phyloP scores from a whole-genome alignment of 2,888 invertebrate species.

The Dorcus parallelipipedus region DNA sequence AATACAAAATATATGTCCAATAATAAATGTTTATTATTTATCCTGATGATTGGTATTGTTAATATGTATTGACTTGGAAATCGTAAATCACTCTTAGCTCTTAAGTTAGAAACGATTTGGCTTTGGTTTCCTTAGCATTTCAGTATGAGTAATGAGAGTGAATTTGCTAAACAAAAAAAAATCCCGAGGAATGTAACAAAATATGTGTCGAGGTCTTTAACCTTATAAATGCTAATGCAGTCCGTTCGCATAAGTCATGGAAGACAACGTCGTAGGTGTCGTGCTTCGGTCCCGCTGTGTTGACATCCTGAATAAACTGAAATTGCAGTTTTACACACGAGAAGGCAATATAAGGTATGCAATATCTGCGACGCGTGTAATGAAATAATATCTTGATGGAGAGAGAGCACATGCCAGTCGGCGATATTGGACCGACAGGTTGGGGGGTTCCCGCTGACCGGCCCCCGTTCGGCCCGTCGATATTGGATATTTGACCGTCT shows the following conservation, averaged over 20 bases:
- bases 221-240: slow-evolving; percentile 12
- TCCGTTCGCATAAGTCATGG: slow-evolving; percentile 18
- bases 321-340: slow-evolving; percentile 19
- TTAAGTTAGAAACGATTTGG: no score
- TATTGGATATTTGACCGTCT: slow-evolving; percentile 28
- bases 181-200: no score
- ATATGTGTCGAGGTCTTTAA: slow-evolving; percentile 12
- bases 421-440: slow-evolving; percentile 27
- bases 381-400: slow-evolving; percentile 28
- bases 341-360: slow-evolving; percentile 22
- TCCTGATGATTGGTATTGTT: no score
- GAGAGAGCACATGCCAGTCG: slow-evolving; percentile 20
- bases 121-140: no score
- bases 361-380: slow-evolving; percentile 26
- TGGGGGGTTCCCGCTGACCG: slow-evolving; percentile 19
- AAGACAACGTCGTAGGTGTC: slow-evolving; percentile 25
- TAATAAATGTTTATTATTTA: no score
- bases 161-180: no score
- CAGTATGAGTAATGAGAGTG: no score
- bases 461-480: slow-evolving; percentile 17
- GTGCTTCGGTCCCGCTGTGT: slow-evolving; percentile 25
- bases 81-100: no score
- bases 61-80: no score
- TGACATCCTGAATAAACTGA: slow-evolving; percentile 28
- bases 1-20: no score